These are phyloP conservation scores for Seladonia tumulorum DNA, from an alignment of 2,888 invertebrate genomes.

Conservation along the genomic window DNA sequence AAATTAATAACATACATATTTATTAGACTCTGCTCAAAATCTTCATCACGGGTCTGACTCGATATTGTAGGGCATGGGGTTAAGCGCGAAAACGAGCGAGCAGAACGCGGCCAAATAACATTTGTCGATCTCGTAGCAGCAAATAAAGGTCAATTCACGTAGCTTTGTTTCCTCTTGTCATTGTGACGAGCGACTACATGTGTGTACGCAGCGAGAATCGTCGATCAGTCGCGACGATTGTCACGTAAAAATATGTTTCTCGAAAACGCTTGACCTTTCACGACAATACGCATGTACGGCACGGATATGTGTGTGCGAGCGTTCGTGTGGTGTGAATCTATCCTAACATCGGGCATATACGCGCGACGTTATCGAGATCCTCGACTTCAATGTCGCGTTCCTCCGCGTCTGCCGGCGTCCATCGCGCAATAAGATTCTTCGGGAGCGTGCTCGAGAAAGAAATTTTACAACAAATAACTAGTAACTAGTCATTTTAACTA, in stretches of 20 bases:
- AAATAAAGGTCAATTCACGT: slow-evolving; percentile 46
- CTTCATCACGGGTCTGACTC: too few relatives aligned
- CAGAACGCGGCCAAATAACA: slow-evolving; percentile 22
- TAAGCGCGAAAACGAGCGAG: background rate
- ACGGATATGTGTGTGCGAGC: background rate
- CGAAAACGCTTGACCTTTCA: slow-evolving; percentile 40
- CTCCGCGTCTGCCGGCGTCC: slow-evolving; percentile 45
- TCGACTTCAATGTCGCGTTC: slow-evolving; percentile 58
- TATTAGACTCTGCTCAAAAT: too few relatives aligned
- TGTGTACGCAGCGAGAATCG: slow-evolving; percentile 39
- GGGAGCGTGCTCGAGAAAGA: slow-evolving; percentile 31
- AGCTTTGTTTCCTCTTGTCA: slow-evolving; percentile 21
- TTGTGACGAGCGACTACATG: slow-evolving; percentile 30
- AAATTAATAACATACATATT: too few relatives aligned
- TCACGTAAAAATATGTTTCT: slow-evolving; percentile 55
- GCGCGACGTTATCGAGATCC: slow-evolving; percentile 54
- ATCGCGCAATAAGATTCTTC: slow-evolving; percentile 49
- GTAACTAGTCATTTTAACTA: too few relatives aligned
- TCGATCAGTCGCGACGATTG: slow-evolving; percentile 36
- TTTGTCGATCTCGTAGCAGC: slow-evolving; percentile 36
- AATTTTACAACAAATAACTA: too few relatives aligned
- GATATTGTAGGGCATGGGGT: too few relatives aligned
- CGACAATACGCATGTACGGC: background rate
- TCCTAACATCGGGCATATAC: slow-evolving; percentile 32
- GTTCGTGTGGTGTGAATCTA: slow-evolving; percentile 34